Conservation (phyloP, 2,797 vertebrate genomes). For the Vespertilio murinus region DNA sequence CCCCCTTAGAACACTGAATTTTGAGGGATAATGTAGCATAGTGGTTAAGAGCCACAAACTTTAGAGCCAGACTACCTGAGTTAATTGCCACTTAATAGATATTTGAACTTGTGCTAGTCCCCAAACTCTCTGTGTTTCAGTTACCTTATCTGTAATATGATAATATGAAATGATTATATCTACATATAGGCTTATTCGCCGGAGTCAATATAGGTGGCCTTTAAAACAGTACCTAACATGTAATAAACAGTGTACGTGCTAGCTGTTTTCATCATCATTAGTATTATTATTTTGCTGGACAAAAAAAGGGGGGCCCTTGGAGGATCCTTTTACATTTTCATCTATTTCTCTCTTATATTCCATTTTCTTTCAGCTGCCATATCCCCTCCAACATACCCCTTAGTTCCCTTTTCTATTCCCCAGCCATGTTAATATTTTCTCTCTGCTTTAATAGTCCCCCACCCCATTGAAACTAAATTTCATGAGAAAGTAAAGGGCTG, state of each 20-base stretch:
- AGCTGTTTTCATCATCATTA: background rate
- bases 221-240: background rate
- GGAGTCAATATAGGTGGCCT: background rate
- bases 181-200: background rate
- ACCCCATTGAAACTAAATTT: background rate
- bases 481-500: background rate
- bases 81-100: background rate
- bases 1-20: background rate
- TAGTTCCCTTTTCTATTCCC: background rate
- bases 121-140: background rate
- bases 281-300: background rate
- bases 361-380: background rate
- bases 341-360: background rate
- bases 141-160: conserved; percentile 21
- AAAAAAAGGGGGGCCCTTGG: background rate
- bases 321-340: background rate
- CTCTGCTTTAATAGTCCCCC: background rate
- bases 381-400: background rate
- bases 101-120: background rate
- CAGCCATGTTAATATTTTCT: background rate
- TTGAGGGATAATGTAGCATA: background rate
- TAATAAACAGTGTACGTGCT: background rate
- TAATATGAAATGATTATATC: background rate
- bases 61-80: background rate
- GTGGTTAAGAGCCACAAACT: background rate